Evolutionary conservation across 2,888 invertebrate genomes (phyloP).

Genomic region (Physocephala rufipes): DNA sequence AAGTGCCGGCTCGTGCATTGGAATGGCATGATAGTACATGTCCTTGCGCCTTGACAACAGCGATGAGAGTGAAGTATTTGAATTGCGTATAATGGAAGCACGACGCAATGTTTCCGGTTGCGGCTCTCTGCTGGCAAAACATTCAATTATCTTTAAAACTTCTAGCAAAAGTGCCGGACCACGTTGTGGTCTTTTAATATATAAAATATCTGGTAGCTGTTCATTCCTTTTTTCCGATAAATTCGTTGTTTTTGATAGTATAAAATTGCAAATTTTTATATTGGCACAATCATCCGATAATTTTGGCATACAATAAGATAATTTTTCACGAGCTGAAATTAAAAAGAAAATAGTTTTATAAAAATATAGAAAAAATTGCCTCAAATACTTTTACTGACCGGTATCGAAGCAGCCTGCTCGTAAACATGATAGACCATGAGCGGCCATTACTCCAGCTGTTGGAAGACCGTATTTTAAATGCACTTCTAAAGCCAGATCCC

Average conservation of each 20-base stretch:
- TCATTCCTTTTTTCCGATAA: constrained; percentile 36
- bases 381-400: constrained; percentile 65
- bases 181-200: constrained; percentile 67
- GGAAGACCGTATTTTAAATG: constrained; percentile 88
- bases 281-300: constrained; percentile 55
- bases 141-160: constrained; percentile 75
- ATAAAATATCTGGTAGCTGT: constrained; percentile 45
- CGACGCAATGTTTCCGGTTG: constrained; percentile 60
- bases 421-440: constrained; percentile 87
- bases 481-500: constrained; percentile 83
- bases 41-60: constrained; percentile 66
- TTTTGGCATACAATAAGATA: constrained; percentile 61
- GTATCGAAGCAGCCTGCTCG: constrained; percentile 80
- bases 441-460: constrained; percentile 80
- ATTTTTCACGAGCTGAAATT: constrained; percentile 61
- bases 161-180: constrained; percentile 77
- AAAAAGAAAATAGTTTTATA: neutral
- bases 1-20: constrained; percentile 70
- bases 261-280: constrained; percentile 51
- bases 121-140: constrained; percentile 59
- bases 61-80: constrained; percentile 60
- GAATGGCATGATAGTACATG: constrained; percentile 64
- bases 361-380: neutral
- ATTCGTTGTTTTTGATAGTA: constrained; percentile 41
- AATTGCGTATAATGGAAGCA: constrained; percentile 60